Conservation (phyloP, 2,888 invertebrate genomes). For the Auanema freiburgensis region DNA sequence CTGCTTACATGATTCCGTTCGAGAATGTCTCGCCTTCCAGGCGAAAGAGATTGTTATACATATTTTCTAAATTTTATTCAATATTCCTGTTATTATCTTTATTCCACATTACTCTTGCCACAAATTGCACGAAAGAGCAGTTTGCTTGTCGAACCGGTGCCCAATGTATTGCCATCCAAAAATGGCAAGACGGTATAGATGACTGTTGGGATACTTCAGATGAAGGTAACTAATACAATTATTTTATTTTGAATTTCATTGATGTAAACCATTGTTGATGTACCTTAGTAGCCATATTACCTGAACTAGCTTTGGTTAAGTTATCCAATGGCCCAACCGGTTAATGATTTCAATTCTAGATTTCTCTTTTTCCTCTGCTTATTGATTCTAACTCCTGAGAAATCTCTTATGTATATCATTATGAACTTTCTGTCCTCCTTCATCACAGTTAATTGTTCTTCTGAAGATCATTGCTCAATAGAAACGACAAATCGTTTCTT, state of each 20-base stretch:
- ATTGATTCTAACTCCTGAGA: not conserved
- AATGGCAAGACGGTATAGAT: slow-evolving; percentile 56
- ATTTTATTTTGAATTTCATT: slow-evolving; percentile 4
- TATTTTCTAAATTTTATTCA: not conserved
- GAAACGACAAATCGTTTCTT: too few species aligned
- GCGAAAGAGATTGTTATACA: not conserved
- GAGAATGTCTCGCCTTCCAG: not conserved
- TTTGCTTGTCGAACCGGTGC: slow-evolving; percentile 35
- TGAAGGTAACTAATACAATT: slow-evolving; percentile 42
- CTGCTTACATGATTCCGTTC: too few species aligned
- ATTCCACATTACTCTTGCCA: not conserved
- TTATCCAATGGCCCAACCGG: too few species aligned
- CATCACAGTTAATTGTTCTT: too few species aligned
- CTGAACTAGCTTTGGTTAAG: too few species aligned
- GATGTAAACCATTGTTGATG: not conserved
- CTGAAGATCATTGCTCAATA: too few species aligned
- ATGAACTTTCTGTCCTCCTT: too few species aligned
- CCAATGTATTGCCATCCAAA: slow-evolving; percentile 39
- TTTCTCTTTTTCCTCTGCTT: slow-evolving; percentile 4
- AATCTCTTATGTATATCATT: too few species aligned
- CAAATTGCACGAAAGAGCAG: slow-evolving; percentile 20
- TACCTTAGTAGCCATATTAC: slow-evolving; percentile 2
- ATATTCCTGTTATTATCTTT: not conserved
- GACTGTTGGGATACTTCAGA: slow-evolving; percentile 60
- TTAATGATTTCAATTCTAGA: too few species aligned